Base-by-base conservation (phyloP, 2,888 invertebrate species). In the Tineola bisselliella region DNA sequence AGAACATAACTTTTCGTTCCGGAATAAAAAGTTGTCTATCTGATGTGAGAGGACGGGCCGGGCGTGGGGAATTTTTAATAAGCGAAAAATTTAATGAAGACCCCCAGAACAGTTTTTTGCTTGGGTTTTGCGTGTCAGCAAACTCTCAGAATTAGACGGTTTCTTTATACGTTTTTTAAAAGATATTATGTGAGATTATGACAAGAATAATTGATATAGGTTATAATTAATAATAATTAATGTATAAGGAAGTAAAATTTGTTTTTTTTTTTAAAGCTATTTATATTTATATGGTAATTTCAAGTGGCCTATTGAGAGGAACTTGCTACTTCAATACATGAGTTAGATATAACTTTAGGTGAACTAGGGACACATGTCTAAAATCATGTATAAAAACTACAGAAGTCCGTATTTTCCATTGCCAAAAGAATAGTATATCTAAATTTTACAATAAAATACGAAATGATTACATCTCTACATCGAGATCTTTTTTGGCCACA, bases 31-130 rank as follows among this genome's bases (percentile, higher is more conserved):
- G 84, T 84, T 81, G 77, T 79, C 75, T 74, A 74, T 77, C 81
- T 76, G 77, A 84, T 77, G 73, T 69, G 69, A 70, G 75, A 75
- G 77, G 81, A 76, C 71, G 76, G 75, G 75, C 80, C 72, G 78
- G 75, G 81, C 72, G 78, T 75, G 77, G 86, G 79, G 84, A 87
- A 86, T 87, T 87, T 87, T 84, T 87, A 86, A 86, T 87, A 87
- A 87, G 86, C 81, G 84, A 84, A 80, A 84, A 84, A 86, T 87
- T 84, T 87, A 87, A 87, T 87, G 86, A 86, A 82, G 73, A 70
- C 68, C 68, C 72, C 72, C 59, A 48, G 11, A 66, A 71, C 73
- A 72, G 70, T 70, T 81, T 81, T 83, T 80, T 79, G 72, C 77
- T 68, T 71, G 68, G 74, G 75, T 75, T 74, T 72, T 70, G 70